These are phyloP conservation scores for Emydocephalus ijimae DNA, from an alignment of 2,113 vertebrate species.

Conservation along the genomic window DNA sequence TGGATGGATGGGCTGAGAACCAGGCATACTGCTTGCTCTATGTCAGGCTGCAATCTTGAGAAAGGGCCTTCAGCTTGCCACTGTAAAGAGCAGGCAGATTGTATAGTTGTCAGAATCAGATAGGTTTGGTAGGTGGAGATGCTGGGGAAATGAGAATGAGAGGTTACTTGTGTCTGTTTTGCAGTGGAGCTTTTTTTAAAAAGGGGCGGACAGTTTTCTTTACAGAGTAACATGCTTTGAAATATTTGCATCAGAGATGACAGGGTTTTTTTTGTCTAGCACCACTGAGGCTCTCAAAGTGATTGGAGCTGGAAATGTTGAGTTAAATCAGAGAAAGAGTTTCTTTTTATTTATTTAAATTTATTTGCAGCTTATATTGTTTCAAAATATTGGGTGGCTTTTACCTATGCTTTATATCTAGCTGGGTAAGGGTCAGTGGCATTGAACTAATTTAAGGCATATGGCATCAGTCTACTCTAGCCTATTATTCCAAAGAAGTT, in stretches of 20 bases:
- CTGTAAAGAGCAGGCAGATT: background rate
- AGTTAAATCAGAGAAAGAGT: background rate
- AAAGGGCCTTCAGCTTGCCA: background rate
- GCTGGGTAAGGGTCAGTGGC: no score
- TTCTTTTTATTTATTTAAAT: no score
- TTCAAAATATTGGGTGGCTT: background rate
- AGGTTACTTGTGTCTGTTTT: background rate
- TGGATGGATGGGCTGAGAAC: background rate
- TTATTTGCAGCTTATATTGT: no score
- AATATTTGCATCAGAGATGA: no score
- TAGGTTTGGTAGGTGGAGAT: background rate
- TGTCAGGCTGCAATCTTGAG: background rate
- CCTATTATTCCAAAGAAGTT: background rate
- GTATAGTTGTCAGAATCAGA: background rate
- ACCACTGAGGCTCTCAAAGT: no score
- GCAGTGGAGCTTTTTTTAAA: background rate
- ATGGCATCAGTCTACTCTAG: background rate
- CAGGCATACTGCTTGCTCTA: background rate
- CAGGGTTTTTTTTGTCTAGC: no score
- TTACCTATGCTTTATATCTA: background rate
- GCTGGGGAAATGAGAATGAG: background rate
- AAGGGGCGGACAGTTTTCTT: background rate
- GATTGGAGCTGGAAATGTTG: no score
- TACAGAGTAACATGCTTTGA: background rate
- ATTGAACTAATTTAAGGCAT: background rate